Conservation (phyloP, 2,888 invertebrate genomes). For the Antheraea yamamai region DNA sequence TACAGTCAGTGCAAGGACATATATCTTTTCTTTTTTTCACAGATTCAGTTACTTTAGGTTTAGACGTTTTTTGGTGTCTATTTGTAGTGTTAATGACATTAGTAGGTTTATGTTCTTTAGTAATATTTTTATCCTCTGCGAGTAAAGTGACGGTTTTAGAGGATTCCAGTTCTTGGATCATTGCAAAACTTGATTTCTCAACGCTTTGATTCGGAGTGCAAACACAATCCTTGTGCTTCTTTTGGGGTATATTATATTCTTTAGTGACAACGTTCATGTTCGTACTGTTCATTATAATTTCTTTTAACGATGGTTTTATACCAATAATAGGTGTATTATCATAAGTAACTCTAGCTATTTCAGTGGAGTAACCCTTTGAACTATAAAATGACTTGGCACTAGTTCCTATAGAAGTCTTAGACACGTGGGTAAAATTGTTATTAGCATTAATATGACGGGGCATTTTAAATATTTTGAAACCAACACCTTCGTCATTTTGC, state of each 20-base stretch:
- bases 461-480: constrained; percentile 2
- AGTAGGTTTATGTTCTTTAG: background rate
- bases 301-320: constrained; percentile 27
- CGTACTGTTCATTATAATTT: constrained; percentile 13
- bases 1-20: constrained; percentile 8
- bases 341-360: constrained; percentile 18
- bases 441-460: background rate
- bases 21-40: background rate
- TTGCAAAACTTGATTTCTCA: constrained; percentile 24
- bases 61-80: background rate
- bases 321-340: constrained; percentile 10
- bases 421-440: constrained; percentile 17
- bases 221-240: background rate
- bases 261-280: constrained; percentile 7
- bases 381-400: constrained; percentile 25
- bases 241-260: constrained; percentile 11
- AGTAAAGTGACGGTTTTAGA: constrained; percentile 28
- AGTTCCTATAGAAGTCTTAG: constrained; percentile 25
- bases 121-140: constrained; percentile 17
- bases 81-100: background rate
- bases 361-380: constrained; percentile 19
- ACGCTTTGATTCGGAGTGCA: constrained; percentile 11
- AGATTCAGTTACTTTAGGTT: background rate
- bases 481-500: background rate
- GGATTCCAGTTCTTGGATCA: constrained; percentile 25